Percentiles rank a stretch among this genome's conserved stretches.
These are phyloP conservation scores for Pagetopsis macropterus DNA, from an alignment of 2,797 vertebrate genomes.

Conservation along the genomic window DNA sequence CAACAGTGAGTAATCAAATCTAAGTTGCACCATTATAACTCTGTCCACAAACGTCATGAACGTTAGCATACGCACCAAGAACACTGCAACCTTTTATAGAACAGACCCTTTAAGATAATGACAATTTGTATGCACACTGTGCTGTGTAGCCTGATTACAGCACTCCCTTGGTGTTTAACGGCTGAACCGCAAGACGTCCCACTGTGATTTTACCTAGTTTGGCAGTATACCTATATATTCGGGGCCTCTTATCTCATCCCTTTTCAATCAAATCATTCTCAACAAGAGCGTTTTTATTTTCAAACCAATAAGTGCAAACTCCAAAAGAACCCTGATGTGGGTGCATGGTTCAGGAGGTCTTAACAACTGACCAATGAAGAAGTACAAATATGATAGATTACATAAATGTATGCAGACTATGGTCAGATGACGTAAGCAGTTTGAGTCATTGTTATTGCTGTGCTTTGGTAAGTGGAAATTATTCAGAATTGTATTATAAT, in stretches of 20 bases:
- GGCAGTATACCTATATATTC: slow-evolving; percentile 15
- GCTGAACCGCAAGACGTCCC: slow-evolving; percentile 40
- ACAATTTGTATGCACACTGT: slow-evolving; percentile 40
- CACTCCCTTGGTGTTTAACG: slow-evolving; percentile 39
- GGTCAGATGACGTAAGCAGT: slow-evolving; percentile 1
- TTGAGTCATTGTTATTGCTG: slow-evolving; percentile 27
- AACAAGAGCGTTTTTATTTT: slow-evolving; percentile 20
- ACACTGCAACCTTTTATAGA: slow-evolving; percentile 42
- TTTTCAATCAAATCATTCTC: slow-evolving; percentile 22
- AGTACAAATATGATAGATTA: background rate
- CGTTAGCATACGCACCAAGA: slow-evolving; percentile 12
- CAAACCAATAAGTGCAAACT: slow-evolving; percentile 17
- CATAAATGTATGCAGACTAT: background rate
- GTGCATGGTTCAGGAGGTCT: background rate
- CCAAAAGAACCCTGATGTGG: slow-evolving; percentile 2
- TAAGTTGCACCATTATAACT: slow-evolving; percentile 23
- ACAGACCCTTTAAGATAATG: slow-evolving; percentile 19
- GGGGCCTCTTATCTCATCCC: slow-evolving; percentile 31
- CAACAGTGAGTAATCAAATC: slow-evolving; percentile 17
- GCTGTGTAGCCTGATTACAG: slow-evolving; percentile 35
- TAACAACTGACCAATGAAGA: background rate
- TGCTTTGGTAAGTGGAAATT: slow-evolving; percentile 37
- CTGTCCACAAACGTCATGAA: slow-evolving; percentile 26
- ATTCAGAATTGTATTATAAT: slow-evolving; percentile 37
- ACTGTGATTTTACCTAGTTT: slow-evolving; percentile 72